Base-by-base conservation (phyloP, 64 coral and sea anemone species). In the Montipora capricornis region DNA sequence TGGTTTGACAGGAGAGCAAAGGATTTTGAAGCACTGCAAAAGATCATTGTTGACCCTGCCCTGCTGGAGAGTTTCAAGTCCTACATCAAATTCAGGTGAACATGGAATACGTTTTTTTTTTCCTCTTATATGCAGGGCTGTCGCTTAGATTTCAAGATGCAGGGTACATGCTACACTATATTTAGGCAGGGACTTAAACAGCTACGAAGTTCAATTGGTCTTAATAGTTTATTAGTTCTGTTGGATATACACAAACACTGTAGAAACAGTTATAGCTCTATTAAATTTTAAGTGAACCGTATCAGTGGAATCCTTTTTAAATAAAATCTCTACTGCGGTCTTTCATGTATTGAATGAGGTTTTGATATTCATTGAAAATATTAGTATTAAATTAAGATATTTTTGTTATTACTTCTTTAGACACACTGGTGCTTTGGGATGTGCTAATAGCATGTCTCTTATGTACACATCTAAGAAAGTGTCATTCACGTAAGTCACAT, bases 1-100 rank as follows among this genome's bases (percentile, higher is more conserved):
- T 89, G 87, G 71, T 89, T 89, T 89, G 73, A 89, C 50, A 68
- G 71, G 15, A 74, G 87, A 44, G 68, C 67, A 14, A 89, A 89
- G 73, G 87, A 89, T 58, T 89, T 77, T 17, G 68, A 16, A 26
- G 26, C 26, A 26, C 26, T 26, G 26, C 26, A 26, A 26, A 26
- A 26, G 26, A 26, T 26, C 26, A 49, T 89, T 14, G 8, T 89
- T 16, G 87, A 89, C 68, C 73, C 45, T 47, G 55, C 68, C 52
- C 74, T 89, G 71, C 74, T 89, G 68, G 87, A 68, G 11, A 89
- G 87, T 49, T 77, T 89, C 51, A 49, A 68, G 20, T 74, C 68
- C 45, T 89, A 89, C 73, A 69, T 89, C 5, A 26, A 69, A 24
- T 89, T 89, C 60, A 89, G 87, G 82, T 86, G 58, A 69, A 64